Base-by-base conservation (phyloP, 2,888 invertebrate species). In the Catocala sponsa region DNA sequence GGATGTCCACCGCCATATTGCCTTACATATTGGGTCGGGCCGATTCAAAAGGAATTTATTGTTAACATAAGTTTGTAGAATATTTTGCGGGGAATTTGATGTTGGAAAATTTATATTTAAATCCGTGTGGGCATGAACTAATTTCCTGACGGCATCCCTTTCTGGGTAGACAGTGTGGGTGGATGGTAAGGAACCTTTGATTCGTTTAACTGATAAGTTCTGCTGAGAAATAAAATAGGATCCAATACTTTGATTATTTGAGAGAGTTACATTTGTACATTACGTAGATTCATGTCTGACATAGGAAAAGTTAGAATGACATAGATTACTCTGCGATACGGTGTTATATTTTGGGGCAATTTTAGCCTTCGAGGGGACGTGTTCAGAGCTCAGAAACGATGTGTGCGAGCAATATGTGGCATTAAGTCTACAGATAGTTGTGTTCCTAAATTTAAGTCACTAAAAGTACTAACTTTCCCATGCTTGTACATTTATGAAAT, bases 31-130 rank as follows among this genome's bases (percentile, higher is more conserved):
- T 72, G 69, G 47, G 48, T 7, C 7, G 62, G 60, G 59, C 50
- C 62, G 74, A 74, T 76, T 53, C 56, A 57, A 57, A 42, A 33
- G 43, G 44, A 76, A 76, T 76, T 70, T 70, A 76, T 70, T 61
- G 70, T 57, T 32, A 56, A 59, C 58, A 42, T 65, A 72, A 49
- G 56, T 50, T 63, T 41, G 7, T 41, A 42, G 47, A 69, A 73
- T 70, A 66, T 66, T 69, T 63, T 50, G 57, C 52, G 44, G 46
- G 54, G 59, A 66, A 63, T 73, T 62, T 52, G 43, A 48, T 50
- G 48, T 43, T 51, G 42, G 42, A 50, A 58, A 56, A 49, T 43
- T 50, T 12, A 42, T 60, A 56, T 32, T 61, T 49, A 50, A 44
- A 65, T 46, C 55, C 32, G 44, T 48, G 62, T 55, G 65, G 73